Conservation (phyloP, 1,140 invertebrate genomes). For the Odontomachus brunneus region DNA sequence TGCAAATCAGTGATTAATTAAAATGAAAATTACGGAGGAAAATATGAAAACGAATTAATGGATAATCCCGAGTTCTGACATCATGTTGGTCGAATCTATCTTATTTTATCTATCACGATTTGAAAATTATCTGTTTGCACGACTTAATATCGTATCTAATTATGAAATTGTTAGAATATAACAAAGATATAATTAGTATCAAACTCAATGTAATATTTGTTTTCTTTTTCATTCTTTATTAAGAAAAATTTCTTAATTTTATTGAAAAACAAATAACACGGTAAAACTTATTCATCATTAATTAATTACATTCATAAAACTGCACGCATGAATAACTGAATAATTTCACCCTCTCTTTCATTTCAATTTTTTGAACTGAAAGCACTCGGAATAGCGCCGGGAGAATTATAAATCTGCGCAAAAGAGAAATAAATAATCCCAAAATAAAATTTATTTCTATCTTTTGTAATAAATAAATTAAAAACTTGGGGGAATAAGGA, state of each 20-base stretch:
- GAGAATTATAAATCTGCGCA: not conserved
- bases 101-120: not conserved
- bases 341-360: not conserved
- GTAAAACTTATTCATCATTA: not conserved
- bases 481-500: too few species aligned
- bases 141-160: not conserved
- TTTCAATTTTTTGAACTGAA: not conserved
- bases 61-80: not conserved
- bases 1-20: slow-evolving; percentile 30
- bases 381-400: not conserved
- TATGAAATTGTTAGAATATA: slow-evolving; percentile 1
- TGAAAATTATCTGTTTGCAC: too few species aligned
- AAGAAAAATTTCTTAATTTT: not conserved
- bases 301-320: not conserved
- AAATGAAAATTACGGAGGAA: slow-evolving; percentile 14
- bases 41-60: slow-evolving; percentile 4
- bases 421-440: not conserved
- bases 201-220: not conserved
- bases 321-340: not conserved
- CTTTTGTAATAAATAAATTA: too few species aligned
- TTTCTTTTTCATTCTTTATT: not conserved
- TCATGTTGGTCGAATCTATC: not conserved
- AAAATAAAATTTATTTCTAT: not conserved
- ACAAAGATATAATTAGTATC: slow-evolving; percentile 13
- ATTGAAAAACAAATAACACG: not conserved